These are phyloP conservation scores for Charadrius vociferus DNA, from an alignment of 2,113 vertebrate genomes.

Conservation along the genomic window DNA sequence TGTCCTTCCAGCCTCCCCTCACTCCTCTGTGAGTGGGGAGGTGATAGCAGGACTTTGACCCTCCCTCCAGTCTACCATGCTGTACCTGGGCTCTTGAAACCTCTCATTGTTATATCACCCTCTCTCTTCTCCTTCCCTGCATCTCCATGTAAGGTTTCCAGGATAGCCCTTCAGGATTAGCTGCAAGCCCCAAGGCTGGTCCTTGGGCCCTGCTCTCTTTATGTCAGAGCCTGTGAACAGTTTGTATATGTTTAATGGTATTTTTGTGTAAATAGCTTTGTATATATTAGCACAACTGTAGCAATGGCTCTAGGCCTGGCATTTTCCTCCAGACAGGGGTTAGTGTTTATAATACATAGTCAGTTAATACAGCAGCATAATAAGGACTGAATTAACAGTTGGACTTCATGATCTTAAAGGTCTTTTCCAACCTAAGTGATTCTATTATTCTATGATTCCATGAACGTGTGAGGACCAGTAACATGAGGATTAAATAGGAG, in stretches of 20 bases:
- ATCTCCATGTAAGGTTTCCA: not conserved
- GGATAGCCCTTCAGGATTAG: slow-evolving; percentile 36
- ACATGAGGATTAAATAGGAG: not conserved
- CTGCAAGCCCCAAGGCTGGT: slow-evolving; percentile 35
- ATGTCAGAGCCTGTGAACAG: slow-evolving; percentile 49
- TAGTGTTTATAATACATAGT: slow-evolving; percentile 13
- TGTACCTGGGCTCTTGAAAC: not conserved
- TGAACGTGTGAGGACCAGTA: not conserved
- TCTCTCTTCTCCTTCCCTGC: not conserved
- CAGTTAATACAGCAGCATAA: slow-evolving; percentile 2
- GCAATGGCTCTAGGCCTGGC: slow-evolving; percentile 16
- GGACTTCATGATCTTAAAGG: not conserved
- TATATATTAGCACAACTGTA: slow-evolving; percentile 66
- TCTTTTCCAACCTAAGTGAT: not conserved
- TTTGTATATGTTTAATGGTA: slow-evolving; percentile 51
- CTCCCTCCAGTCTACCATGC: not conserved
- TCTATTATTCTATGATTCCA: not conserved
- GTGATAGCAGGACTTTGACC: not conserved
- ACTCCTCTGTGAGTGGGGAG: not conserved
- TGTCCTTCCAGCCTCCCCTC: not conserved
- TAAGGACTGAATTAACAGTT: not conserved
- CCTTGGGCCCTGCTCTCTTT: slow-evolving; percentile 10
- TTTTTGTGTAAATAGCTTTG: slow-evolving; percentile 58
- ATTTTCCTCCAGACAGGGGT: not conserved
- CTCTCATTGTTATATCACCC: not conserved